Percentiles rank a stretch among this genome's conserved stretches.
Evolutionary conservation across 2,888 invertebrate genomes (phyloP).

Genomic region (Rutpela maculata): DNA sequence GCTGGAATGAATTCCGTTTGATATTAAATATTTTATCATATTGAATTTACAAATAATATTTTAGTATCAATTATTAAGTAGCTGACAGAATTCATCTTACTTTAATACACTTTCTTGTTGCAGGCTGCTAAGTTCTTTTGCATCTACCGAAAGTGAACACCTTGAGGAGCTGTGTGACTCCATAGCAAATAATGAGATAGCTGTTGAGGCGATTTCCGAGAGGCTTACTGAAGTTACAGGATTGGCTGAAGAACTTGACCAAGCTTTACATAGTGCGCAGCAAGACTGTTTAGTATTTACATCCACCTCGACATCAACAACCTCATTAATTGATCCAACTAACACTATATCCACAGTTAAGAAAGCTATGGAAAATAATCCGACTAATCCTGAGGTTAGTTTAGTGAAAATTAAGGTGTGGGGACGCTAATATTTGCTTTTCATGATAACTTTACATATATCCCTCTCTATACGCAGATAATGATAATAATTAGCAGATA

Average conservation of each 20-base stretch:
- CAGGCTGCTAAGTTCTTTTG: constrained; percentile 52
- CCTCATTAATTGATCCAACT: constrained; percentile 50
- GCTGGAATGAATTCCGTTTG: too few species aligned
- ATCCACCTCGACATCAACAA: constrained; percentile 64
- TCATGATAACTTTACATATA: neutral
- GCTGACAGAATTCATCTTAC: neutral
- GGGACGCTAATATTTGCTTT: constrained; percentile 12
- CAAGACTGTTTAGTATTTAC: constrained; percentile 70
- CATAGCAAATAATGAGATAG: constrained; percentile 76
- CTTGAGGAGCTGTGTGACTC: constrained; percentile 57
- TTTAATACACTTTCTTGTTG: constrained; percentile 20
- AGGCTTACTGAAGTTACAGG: constrained; percentile 80
- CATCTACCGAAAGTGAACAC: constrained; percentile 50
- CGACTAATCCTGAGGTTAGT: constrained; percentile 57
- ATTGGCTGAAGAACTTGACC: constrained; percentile 81
- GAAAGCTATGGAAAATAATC: constrained; percentile 56
- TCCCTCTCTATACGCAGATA: too few species aligned
- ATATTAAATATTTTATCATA: too few species aligned
- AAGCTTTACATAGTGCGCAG: constrained; percentile 76
- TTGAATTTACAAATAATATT: neutral
- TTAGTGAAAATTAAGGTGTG: constrained; percentile 22
- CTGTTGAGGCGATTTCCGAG: constrained; percentile 81
- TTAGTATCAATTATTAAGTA: neutral
- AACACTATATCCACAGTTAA: constrained; percentile 47
- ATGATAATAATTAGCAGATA: too few species aligned